These are phyloP conservation scores for Xylocampa areola DNA, from an alignment of 2,888 invertebrate genomes.

Conservation along the genomic window DNA sequence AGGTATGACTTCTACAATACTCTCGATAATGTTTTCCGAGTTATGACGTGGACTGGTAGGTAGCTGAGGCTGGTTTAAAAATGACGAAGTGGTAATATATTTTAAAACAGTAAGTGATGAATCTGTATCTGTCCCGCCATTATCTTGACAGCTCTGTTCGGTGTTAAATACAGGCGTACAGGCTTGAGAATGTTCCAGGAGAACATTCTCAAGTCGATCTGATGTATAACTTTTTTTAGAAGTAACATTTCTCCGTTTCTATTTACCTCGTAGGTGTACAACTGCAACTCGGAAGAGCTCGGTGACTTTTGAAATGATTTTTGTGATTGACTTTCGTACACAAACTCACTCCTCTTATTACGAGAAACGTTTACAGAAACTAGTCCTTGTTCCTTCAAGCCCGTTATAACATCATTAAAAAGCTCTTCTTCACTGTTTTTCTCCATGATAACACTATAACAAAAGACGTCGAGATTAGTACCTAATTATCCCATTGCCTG, in stretches of 20 bases:
- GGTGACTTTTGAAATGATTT: slow-evolving; percentile 7
- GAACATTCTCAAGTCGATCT: slow-evolving; percentile 11
- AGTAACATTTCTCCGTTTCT: slow-evolving; percentile 10
- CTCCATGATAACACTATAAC: slow-evolving; percentile 14
- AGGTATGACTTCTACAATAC: slow-evolving; percentile 13
- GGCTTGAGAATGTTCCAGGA: slow-evolving; percentile 1
- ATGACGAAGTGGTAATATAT: slow-evolving; percentile 2
- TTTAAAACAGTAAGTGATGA: too few species aligned
- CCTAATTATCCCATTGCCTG: slow-evolving; percentile 3
- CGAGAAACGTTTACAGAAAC: slow-evolving; percentile 7
- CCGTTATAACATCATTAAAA: slow-evolving; percentile 9
- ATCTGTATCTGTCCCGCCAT: too few species aligned
- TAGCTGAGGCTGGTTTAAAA: slow-evolving; percentile 9
- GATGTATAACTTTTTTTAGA: not conserved
- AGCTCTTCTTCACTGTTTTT: slow-evolving; percentile 12
- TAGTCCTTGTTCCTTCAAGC: slow-evolving; percentile 12
- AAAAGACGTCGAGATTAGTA: slow-evolving; percentile 1
- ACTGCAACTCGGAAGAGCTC: slow-evolving; percentile 13
- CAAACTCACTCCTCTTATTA: slow-evolving; percentile 13
- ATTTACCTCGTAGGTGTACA: slow-evolving; percentile 12
- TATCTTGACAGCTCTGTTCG: slow-evolving; percentile 5
- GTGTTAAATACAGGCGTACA: not conserved
- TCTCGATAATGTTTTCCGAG: slow-evolving; percentile 11
- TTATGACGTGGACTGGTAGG: slow-evolving; percentile 11
- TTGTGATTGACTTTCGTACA: slow-evolving; percentile 15